Evolutionary conservation across 2,113 vertebrate species (phyloP).

Genomic region (Hypanus sabinus): DNA sequence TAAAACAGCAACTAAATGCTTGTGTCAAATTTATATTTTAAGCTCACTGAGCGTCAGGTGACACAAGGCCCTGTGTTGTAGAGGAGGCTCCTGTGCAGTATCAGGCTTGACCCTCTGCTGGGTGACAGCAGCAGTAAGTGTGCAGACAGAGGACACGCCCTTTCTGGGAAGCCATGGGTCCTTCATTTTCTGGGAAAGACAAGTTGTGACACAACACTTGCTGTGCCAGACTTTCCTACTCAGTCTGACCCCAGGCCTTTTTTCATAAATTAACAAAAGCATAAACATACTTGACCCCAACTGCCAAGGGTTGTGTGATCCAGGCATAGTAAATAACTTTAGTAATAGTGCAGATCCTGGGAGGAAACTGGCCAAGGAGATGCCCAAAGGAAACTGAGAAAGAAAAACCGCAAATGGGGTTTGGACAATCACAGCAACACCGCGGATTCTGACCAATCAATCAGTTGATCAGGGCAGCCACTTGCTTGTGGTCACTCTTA

Average conservation of each 20-base stretch:
- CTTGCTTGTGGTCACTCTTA: too few relatives aligned
- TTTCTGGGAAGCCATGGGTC: neutral
- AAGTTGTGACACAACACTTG: neutral
- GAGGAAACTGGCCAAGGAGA: neutral
- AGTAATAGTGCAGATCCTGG: neutral
- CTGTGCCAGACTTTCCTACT: neutral
- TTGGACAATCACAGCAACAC: neutral
- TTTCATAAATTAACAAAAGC: neutral
- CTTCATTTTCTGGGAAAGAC: neutral
- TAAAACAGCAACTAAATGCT: neutral
- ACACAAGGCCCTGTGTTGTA: neutral
- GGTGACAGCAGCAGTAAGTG: neutral
- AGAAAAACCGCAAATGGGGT: neutral
- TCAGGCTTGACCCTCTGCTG: neutral
- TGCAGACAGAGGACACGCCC: neutral
- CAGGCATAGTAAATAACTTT: neutral
- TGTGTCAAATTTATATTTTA: neutral
- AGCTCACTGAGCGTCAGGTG: neutral
- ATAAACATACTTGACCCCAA: neutral
- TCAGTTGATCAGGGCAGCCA: too few relatives aligned
- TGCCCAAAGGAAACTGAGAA: neutral
- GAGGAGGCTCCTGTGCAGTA: neutral
- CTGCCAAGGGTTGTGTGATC: neutral
- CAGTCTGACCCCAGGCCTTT: neutral
- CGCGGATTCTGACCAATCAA: too few relatives aligned